Conservation (phyloP, 2,797 vertebrate species). For the Hephaestus fuliginosus region DNA sequence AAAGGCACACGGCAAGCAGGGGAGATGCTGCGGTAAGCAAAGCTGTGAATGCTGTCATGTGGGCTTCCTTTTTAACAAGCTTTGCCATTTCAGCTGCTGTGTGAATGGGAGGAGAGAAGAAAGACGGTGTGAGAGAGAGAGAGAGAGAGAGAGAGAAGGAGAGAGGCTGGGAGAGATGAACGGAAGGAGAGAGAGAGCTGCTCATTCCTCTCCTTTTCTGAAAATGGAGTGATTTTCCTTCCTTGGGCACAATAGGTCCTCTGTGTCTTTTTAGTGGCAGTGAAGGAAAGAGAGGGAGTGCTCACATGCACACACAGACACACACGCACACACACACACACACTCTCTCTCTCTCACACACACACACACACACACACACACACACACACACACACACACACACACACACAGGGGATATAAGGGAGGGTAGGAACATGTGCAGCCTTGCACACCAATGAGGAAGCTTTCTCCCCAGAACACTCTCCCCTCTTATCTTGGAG, state of each 20-base stretch:
- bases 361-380: conserved; percentile 28
- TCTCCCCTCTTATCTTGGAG: conserved; percentile 78
- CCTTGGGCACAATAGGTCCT: conserved; percentile 86
- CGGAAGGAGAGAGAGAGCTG: conserved; percentile 60
- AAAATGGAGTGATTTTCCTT: conserved; percentile 86
- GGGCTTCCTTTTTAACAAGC: conserved; percentile 77
- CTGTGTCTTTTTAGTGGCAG: conserved; percentile 83
- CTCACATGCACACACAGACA: conserved; percentile 9
- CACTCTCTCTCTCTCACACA: neutral
- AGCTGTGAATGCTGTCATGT: conserved; percentile 73
- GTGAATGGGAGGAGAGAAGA: conserved; percentile 62
- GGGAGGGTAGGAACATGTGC: conserved; percentile 75
- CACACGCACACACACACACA: conserved; percentile 17
- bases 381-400: conserved; percentile 50
- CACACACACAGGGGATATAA: conserved; percentile 70
- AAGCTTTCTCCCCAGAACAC: conserved; percentile 80
- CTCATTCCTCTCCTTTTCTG: conserved; percentile 79
- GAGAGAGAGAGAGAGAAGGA: conserved; percentile 22
- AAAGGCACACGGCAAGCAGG: conserved; percentile 45
- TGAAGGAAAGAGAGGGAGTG: conserved; percentile 69
- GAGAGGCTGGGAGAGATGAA: conserved; percentile 21
- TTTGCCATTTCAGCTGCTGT: conserved; percentile 79
- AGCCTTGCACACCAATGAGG: conserved; percentile 84
- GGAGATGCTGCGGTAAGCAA: conserved; percentile 75
- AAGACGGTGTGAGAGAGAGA: conserved; percentile 16